Evolutionary conservation across 2,113 vertebrate species (phyloP), one percentile per base, ranked within the genome.

Genomic region (Leucosticte australis): DNA sequence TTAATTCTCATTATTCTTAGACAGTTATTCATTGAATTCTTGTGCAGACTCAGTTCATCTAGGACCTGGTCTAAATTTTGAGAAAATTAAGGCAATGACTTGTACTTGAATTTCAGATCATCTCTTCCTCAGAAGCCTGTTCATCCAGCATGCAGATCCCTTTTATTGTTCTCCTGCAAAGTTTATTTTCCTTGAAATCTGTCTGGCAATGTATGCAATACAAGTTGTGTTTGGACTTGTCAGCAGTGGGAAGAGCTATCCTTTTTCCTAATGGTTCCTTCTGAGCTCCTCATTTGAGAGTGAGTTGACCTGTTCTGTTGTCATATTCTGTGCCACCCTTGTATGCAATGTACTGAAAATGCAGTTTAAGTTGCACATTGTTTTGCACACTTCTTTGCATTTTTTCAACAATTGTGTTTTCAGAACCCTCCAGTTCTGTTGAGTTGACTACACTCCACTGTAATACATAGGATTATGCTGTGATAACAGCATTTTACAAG

Each of bases 1-100:
- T 82, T 95, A 94, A 94, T 94, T 95, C 35, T 92, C 65, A 84
- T 92, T 94, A 87, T 91, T 94, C 69, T 81, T 78, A 59, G 75
- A 44, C 37, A 70, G 55, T 79, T 92, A 79, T 68, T 89, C 57
- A 87, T 63, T 41, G 62, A 76, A 81, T 79, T 92, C 20, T 79
- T 94, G 27, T 84, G 39, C 46, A 71, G 71, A 39, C 33, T 81
- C n/a, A 7, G 73, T 93, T 94, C 35, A 68, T 89, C 44, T 82
- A 85, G 49, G n/a, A 71, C 81, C 41, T 85, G 78, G 46, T 76
- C 41, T 81, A 47, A 94, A 87, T 31, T 83, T 86, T 39, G 39
- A 80, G 85, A 78, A 81, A 87, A 77, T 42, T 22, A 76, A 68
- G 21, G 7, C 18, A 89, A 57, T 68, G 15, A 44, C 56, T 91